Percentiles rank a stretch among this genome's conserved stretches.
phyloP scores from a whole-genome alignment of 2,888 invertebrate species.

The Reticulitermes lucifugus region DNA sequence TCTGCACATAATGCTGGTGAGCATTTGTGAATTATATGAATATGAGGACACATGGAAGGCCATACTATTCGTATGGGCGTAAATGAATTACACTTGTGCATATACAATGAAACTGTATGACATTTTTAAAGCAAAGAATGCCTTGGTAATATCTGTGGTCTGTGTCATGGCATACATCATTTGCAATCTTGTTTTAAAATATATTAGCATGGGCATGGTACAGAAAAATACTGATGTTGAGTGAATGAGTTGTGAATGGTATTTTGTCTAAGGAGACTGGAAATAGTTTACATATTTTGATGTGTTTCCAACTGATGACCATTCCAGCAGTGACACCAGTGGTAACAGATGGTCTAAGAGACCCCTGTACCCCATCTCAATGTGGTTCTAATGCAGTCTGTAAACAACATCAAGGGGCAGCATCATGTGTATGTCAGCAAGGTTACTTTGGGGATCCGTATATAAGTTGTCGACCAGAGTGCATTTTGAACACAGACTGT shows the following conservation, averaged over 20 bases:
- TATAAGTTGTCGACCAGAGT: constrained; percentile 87
- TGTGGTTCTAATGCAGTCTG: constrained; percentile 90
- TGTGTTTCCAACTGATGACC: not conserved
- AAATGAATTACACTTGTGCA: no score
- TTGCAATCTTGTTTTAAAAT: no score
- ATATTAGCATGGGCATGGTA: no score
- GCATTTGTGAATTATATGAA: no score
- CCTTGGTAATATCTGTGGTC: no score
- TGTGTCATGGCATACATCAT: no score
- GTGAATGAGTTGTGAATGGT: not conserved
- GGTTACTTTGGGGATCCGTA: constrained; percentile 90
- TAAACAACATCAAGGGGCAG: constrained; percentile 81
- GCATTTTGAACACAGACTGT: constrained; percentile 89
- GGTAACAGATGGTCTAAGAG: constrained; percentile 63
- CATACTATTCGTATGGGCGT: no score
- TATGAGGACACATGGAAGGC: no score
- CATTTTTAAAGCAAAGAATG: no score
- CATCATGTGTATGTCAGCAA: constrained; percentile 83
- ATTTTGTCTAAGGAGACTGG: not conserved
- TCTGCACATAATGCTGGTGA: no score
- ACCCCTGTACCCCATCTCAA: constrained; percentile 86
- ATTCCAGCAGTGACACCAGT: constrained; percentile 33
- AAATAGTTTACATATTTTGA: not conserved
- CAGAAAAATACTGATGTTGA: no score
- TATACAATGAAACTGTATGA: no score